Base-by-base conservation (phyloP, 2,888 invertebrate genomes). In the Drosophila borborema region DNA sequence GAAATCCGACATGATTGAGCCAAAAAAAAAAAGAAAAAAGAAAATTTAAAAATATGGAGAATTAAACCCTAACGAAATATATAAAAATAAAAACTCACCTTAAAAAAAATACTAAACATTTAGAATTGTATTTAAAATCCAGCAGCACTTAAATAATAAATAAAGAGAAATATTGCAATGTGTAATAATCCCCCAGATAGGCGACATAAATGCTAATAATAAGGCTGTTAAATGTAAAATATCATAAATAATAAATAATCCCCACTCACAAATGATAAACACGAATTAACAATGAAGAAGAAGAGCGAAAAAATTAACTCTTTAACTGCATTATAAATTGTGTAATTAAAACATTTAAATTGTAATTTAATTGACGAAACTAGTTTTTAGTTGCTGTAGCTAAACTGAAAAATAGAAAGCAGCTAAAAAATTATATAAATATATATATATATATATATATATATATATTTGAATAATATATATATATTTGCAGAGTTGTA, bases 151-250 rank as follows among this genome's bases (percentile, higher is more conserved):
- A 61, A 77, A 74, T 54, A 77, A 74, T 53, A 63, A 60, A 76
- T 66, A 65, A 66, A 38, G 38, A 36, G 51, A 51, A 70, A 69
- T 67, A 64, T 77, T 73, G 67, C 65, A 74, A 71, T 51, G 80
- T 82, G 71, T 80, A 82, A 82, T 78, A 89, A 87, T 88, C 86
- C 78, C 83, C 79, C 80, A 73, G 72, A 80, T 69, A 82, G 80
- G 89, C 89, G 74, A 83, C 69, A 74, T 78, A 86, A 86, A 82
- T 85, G 90, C 91, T 91, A 91, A 90, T 90, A 82, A 89, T 91
- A 92, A 91, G 92, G 92, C 91, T 92, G 91, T 91, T 92, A 92
- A 91, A 88, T 91, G 91, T 92, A 91, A 91, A 87, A 89, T 87
- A 90, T 87, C 88, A 87, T 89, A 89, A 90, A 77, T 82, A 75